Evolutionary conservation across 2,113 vertebrate genomes (phyloP), one percentile per base, ranked within the genome.

Genomic region (Otis tarda): DNA sequence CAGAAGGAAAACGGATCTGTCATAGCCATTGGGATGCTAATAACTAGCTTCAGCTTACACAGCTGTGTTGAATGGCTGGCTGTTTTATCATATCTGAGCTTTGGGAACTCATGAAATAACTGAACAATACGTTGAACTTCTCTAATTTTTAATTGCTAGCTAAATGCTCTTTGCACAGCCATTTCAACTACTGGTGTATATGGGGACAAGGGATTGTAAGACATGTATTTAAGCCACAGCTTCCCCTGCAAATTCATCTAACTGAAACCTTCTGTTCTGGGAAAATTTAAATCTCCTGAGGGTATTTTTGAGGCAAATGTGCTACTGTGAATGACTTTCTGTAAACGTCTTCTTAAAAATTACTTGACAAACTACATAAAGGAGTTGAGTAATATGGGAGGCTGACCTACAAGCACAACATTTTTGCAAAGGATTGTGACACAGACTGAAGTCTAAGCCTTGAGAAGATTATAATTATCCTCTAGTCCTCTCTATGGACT

Each of bases 1-100:
- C 52, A 80, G 74, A 93, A 68, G 27, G 12, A 90, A 90, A 86
- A 87, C 52, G 52, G 12, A 37, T 82, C 37, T 91, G 27, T 95
- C 84, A 59, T 19, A 93, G 75, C n/a, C 41, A 88, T 94, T 92
- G 83, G 43, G 43, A 84, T 85, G 76, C 12, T 94, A 94, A 96
- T 80, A 84, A 67, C 24, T 7, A 71, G 55, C 70, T 91, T 86
- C 56, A 77, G 68, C 83, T 68, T 88, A 71, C 56, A 83, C 45
- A 92, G 60, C 81, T 93, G 83, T 30, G 35, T 87, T 93, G 64
- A 89, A 76, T 63, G 67, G 56, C 23, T 91, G 73, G 13, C 41
- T 71, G 31, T 61, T 93, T 92, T 83, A 92, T 31, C 1, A 0
- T 69, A 82, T 71, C 50, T n/a, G 53, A 67, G 31, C 57, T 88